These are phyloP conservation scores for Amphiprion clarkii DNA, from an alignment of 2,797 vertebrate genomes.

Conservation along the genomic window DNA sequence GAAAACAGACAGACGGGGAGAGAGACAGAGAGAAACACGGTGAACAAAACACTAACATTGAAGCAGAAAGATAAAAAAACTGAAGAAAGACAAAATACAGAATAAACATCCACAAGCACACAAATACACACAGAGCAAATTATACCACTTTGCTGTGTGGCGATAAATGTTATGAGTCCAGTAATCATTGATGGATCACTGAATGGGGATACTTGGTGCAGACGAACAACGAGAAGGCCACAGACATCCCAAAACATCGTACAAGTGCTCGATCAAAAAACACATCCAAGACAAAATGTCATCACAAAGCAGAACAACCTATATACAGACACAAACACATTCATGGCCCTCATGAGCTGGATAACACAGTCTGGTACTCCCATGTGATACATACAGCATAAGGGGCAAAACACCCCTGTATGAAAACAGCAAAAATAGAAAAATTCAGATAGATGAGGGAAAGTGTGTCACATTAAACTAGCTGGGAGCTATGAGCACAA, in stretches of 20 bases:
- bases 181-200: constrained; percentile 13
- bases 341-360: background rate
- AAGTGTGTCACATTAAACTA: background rate
- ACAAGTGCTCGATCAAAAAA: constrained; percentile 14
- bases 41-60: constrained; percentile 7
- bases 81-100: background rate
- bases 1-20: constrained; percentile 26
- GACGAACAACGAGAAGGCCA: background rate
- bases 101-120: constrained; percentile 7
- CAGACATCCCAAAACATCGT: background rate
- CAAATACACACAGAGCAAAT: constrained; percentile 2
- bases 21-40: constrained; percentile 1
- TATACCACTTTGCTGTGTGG: constrained; percentile 1
- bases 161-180: constrained; percentile 4
- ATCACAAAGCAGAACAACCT: background rate
- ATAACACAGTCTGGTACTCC: background rate
- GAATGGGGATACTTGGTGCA: background rate
- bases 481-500: background rate
- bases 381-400: background rate
- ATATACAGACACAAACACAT: background rate
- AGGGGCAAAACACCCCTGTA: background rate
- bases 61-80: background rate
- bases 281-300: background rate
- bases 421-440: background rate
- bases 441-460: background rate